phyloP scores from a whole-genome alignment of 1,140 invertebrate genomes.

The Caenorhabditis tropicalis region DNA sequence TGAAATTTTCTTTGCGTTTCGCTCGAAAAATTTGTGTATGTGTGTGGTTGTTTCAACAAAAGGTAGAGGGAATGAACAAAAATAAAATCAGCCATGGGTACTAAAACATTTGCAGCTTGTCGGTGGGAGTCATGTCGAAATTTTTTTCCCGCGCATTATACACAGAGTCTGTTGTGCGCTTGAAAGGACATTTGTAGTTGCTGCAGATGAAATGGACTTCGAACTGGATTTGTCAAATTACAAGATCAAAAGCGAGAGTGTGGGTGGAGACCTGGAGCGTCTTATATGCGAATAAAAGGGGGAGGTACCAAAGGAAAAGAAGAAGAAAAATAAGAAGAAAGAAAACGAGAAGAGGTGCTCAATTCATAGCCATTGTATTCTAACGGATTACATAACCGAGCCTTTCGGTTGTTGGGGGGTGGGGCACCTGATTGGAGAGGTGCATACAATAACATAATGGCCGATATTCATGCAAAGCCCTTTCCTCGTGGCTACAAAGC shows the following conservation, averaged over 20 bases:
- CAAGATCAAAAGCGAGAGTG: neutral
- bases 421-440: constrained; percentile 15
- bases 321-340: neutral
- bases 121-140: neutral
- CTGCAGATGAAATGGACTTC: constrained; percentile 41
- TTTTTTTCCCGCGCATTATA: constrained; percentile 5
- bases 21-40: neutral
- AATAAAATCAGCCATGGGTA: neutral
- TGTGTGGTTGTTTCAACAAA: neutral
- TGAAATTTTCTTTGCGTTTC: neutral
- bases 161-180: neutral
- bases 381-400: constrained; percentile 29
- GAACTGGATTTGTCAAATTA: neutral
- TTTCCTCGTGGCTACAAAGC: neutral
- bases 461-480: constrained; percentile 22
- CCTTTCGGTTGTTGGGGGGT: neutral
- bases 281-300: neutral
- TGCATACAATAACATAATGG: constrained; percentile 44
- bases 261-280: neutral
- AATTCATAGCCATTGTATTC: constrained; percentile 40
- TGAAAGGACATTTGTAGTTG: neutral
- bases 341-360: neutral
- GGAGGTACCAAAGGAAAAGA: neutral
- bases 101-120: neutral
- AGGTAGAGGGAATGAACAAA: neutral